Evolutionary conservation across 2,797 vertebrate genomes (phyloP).

Genomic region (Selene dorsalis): DNA sequence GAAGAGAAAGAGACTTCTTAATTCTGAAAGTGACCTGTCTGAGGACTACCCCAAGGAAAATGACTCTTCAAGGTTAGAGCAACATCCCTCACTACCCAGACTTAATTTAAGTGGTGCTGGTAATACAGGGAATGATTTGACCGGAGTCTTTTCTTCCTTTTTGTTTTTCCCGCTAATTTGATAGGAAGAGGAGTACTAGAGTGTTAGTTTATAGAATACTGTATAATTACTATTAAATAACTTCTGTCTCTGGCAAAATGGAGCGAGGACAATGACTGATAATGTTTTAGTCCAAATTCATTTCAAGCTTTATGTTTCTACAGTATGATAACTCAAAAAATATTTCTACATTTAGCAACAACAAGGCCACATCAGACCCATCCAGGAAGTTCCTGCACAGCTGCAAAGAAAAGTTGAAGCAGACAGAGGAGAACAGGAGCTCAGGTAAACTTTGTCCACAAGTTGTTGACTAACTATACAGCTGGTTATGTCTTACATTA

Average conservation of each 20-base stretch:
- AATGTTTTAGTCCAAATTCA: not conserved
- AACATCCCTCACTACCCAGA: not conserved
- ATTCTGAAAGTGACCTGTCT: slow-evolving; percentile 88
- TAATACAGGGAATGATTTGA: not conserved
- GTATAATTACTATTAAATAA: not conserved
- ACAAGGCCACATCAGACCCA: slow-evolving; percentile 92
- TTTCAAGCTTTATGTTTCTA: no score
- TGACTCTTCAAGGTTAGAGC: slow-evolving; percentile 93
- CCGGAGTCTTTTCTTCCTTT: not conserved
- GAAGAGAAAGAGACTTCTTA: slow-evolving; percentile 91
- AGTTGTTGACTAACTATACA: not conserved
- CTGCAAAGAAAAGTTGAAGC: slow-evolving; percentile 95
- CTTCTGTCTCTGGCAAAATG: no score
- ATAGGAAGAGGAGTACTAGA: not conserved
- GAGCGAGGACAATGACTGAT: no score
- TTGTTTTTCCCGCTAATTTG: not conserved
- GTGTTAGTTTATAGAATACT: not conserved
- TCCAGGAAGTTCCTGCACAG: slow-evolving; percentile 91
- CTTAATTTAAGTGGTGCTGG: not conserved
- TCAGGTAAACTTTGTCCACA: slow-evolving; percentile 82
- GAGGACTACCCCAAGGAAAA: slow-evolving; percentile 99
- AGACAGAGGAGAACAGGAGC: slow-evolving; percentile 90
- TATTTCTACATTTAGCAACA: slow-evolving; percentile 86
- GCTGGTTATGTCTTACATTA: not conserved
- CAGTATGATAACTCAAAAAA: not conserved